Percentiles rank a stretch among this genome's conserved stretches.
These are phyloP conservation scores for Perca flavescens DNA, from an alignment of 2,113 vertebrate genomes.

Conservation along the genomic window DNA sequence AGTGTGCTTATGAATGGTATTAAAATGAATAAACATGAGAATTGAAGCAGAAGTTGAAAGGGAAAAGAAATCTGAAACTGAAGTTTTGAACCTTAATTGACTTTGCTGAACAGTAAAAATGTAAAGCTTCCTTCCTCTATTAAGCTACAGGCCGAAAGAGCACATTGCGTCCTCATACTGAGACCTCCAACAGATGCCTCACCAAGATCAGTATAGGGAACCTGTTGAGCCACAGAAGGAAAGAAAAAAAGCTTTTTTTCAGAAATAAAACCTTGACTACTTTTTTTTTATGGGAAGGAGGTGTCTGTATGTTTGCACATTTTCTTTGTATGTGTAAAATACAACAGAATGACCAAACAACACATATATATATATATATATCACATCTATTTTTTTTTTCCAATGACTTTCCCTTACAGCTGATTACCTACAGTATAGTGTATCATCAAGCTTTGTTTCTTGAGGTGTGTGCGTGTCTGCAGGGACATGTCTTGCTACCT, in stretches of 20 bases:
- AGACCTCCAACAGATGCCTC: conserved; percentile 14
- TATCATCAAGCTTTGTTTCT: conserved; percentile 7
- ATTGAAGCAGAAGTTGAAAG: not conserved
- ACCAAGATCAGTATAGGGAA: conserved; percentile 4
- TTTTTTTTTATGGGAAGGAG: not conserved
- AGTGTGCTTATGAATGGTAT: not conserved
- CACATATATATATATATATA: too few relatives aligned
- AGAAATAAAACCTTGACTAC: not conserved
- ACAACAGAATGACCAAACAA: conserved; percentile 24
- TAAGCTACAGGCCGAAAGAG: not conserved
- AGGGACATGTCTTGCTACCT: not conserved
- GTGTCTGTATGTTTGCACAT: not conserved
- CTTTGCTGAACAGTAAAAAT: conserved; percentile 10
- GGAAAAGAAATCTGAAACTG: not conserved
- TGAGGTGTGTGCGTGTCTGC: not conserved
- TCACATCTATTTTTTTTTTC: not conserved
- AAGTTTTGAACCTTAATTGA: not conserved
- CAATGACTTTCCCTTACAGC: not conserved
- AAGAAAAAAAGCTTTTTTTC: not conserved
- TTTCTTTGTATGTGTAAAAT: not conserved
- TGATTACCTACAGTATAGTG: not conserved
- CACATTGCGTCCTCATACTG: not conserved
- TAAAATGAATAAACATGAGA: not conserved
- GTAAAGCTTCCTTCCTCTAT: not conserved
- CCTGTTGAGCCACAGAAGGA: not conserved